Percentiles rank a stretch among this genome's conserved stretches.
These are phyloP conservation scores for Caenorhabditis remanei DNA, from an alignment of 1,140 invertebrate species.

Conservation along the genomic window DNA sequence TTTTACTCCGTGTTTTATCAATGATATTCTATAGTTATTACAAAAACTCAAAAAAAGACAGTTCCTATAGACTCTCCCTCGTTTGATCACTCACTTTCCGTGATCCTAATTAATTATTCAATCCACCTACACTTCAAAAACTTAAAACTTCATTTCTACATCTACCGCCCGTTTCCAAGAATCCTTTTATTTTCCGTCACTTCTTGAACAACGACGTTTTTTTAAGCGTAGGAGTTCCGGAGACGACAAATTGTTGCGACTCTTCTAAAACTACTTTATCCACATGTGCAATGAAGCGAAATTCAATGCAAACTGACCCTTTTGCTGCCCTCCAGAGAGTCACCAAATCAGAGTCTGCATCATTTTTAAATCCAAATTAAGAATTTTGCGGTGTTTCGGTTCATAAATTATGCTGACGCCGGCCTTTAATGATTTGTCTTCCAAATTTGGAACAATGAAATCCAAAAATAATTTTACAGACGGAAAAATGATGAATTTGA, in stretches of 20 bases:
- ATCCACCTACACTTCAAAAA: neutral
- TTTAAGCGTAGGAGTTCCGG: constrained; percentile 39
- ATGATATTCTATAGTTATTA: neutral
- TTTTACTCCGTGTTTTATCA: too few species aligned
- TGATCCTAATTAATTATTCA: constrained; percentile 4
- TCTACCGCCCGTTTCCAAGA: neutral
- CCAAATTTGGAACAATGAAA: constrained; percentile 44
- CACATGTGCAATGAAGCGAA: constrained; percentile 17
- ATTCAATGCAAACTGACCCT: constrained; percentile 50
- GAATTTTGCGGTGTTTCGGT: neutral
- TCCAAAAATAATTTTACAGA: constrained; percentile 46
- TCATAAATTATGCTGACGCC: constrained; percentile 44
- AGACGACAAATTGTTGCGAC: constrained; percentile 2
- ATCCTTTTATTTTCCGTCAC: neutral
- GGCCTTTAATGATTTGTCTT: neutral
- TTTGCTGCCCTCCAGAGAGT: neutral
- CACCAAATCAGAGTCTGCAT: neutral
- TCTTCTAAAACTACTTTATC: neutral
- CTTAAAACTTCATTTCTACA: neutral
- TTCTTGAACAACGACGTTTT: neutral
- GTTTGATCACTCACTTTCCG: too few species aligned
- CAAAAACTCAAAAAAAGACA: neutral
- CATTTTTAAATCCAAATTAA: neutral
- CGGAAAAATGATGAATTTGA: neutral
- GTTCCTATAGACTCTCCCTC: too few species aligned